A percentile compares a stretch with the other conserved stretches of the same genome.
phyloP scores from a whole-genome alignment of 2,797 vertebrate species.

The Gouania willdenowi region DNA sequence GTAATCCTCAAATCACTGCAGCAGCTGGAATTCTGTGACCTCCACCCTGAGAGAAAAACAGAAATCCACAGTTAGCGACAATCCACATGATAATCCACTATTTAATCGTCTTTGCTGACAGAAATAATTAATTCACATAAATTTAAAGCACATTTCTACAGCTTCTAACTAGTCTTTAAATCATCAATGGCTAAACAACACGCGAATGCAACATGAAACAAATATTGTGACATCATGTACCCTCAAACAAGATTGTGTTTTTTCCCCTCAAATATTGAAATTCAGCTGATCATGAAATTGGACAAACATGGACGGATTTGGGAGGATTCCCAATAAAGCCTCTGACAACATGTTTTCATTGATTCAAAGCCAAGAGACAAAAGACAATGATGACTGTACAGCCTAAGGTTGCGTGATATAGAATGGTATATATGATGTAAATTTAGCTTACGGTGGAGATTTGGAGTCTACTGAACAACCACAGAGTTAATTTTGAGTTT shows the following conservation, averaged over 20 bases:
- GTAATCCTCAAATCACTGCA: constrained; percentile 43
- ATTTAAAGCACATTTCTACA: background rate
- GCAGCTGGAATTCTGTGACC: constrained; percentile 52
- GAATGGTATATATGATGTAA: too few species aligned
- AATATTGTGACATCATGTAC: constrained; percentile 3
- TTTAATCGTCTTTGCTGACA: constrained; percentile 5
- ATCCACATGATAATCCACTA: constrained; percentile 16
- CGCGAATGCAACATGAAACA: constrained; percentile 2
- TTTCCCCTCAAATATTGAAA: constrained; percentile 14
- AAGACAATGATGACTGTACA: constrained; percentile 1
- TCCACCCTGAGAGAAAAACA: constrained; percentile 61
- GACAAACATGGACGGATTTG: constrained; percentile 17
- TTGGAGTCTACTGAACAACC: too few species aligned
- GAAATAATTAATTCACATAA: constrained; percentile 3
- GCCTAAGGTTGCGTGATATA: too few species aligned
- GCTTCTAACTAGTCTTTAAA: background rate
- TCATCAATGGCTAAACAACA: background rate
- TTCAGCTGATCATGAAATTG: constrained; percentile 10
- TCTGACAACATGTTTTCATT: constrained; percentile 18
- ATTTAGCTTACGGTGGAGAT: too few species aligned
- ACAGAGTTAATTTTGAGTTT: too few species aligned
- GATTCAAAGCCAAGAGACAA: constrained; percentile 19
- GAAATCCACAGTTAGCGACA: constrained; percentile 31
- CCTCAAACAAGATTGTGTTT: constrained; percentile 1
- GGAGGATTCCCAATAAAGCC: constrained; percentile 23